phyloP scores from a whole-genome alignment of 2,797 vertebrate genomes.

The Streptopelia turtur region DNA sequence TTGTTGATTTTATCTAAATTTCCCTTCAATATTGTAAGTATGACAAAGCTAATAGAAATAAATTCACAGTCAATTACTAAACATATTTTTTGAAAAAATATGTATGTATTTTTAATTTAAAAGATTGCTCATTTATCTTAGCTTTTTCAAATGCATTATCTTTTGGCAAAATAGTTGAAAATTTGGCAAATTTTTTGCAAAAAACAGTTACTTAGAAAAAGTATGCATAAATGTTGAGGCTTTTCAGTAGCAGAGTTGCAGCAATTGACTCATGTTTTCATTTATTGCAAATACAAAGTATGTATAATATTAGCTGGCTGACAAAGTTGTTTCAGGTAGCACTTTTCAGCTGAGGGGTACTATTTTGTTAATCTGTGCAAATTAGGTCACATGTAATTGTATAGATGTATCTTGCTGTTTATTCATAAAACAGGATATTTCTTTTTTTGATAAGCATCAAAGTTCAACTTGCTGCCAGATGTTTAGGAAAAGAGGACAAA shows the following conservation, averaged over 20 bases:
- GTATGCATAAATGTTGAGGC: neutral
- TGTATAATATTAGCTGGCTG: neutral
- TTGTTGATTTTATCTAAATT: neutral
- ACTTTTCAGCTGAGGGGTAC: neutral
- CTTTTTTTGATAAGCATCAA: neutral
- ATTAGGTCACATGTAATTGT: neutral
- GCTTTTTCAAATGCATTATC: neutral
- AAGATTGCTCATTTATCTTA: neutral
- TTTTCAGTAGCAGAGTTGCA: neutral
- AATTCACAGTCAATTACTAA: neutral
- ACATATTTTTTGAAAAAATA: neutral
- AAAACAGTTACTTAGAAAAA: neutral
- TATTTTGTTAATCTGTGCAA: neutral
- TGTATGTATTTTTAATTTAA: neutral
- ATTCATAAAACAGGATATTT: neutral
- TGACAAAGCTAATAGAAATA: neutral
- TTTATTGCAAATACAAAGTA: neutral
- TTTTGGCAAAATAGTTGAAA: neutral
- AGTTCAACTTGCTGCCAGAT: neutral
- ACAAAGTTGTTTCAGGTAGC: neutral
- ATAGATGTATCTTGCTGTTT: neutral
- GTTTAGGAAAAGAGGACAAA: neutral
- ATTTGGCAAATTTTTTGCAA: accelerated
- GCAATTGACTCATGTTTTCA: neutral
- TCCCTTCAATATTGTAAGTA: neutral